Evolutionary conservation across 2,113 vertebrate genomes (phyloP), one percentile per base, ranked within the genome.

Genomic region (Nothocercus nigrocapillus): DNA sequence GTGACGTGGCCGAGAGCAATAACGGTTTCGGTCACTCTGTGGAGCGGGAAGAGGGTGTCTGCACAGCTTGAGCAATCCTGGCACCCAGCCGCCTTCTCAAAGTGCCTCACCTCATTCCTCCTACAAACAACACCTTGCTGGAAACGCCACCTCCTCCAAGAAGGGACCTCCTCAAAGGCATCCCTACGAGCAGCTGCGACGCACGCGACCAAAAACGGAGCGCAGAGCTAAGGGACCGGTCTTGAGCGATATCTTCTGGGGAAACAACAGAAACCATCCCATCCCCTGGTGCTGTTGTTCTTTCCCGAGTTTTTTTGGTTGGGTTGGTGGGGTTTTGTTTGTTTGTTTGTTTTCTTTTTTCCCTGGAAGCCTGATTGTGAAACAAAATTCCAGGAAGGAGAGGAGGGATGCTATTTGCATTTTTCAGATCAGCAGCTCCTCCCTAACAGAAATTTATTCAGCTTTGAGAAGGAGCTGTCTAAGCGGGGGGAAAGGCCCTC

Each of bases 61-160:
- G 10, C 9, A 63, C 2, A 59, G 13, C 32, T 87, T 59, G 54
- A 56, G 44, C 88, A 70, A 85, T 61, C 42, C 25, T 68, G n/a
- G 25, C 28, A 15, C 11, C 13, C 54, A 4, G 6, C 69, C 49
- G 38, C 34, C 66, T 86, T 72, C 34, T 30, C 47, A 47, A 82
- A 90, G 45, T 18, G 9, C 8, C 77, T 32, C 66, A 13, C 22
- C 56, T 62, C 17, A 61, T 56, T 75, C 49, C 25, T 87, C 20
- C 34, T 3, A 0, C 72, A 83, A 74, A 9, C 13, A 67, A 11
- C 7, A 42, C 68, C 32, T 56, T 54, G 5, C 25, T 53, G 40
- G 7, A 77, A 53, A 18, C 0, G 1, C 4, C 34, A 38, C 1
- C 0, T 64, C 8, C 5, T 3, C 12, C 13, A 40, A 82, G 92